phyloP scores from a whole-genome alignment of 1,140 invertebrate genomes.

The Microvelia longipes region DNA sequence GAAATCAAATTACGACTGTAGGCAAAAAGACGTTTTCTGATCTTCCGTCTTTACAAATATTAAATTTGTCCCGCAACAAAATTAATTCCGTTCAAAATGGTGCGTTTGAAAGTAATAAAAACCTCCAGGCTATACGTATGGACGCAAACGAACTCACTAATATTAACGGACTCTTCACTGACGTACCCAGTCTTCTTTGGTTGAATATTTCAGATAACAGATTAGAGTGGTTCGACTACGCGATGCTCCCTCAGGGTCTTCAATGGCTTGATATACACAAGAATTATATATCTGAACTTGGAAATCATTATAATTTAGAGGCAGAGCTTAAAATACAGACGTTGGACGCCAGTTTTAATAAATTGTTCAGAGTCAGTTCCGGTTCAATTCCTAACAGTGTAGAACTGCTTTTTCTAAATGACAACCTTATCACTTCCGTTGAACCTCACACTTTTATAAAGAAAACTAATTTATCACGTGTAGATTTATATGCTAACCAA shows the following conservation, averaged over 20 bases:
- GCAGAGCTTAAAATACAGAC: slow-evolving; percentile 53
- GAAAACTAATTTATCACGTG: slow-evolving; percentile 63
- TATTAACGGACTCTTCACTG: slow-evolving; percentile 68
- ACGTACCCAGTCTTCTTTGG: slow-evolving; percentile 67
- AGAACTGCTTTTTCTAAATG: slow-evolving; percentile 62
- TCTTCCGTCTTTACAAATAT: slow-evolving; percentile 63
- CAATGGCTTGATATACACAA: slow-evolving; percentile 82
- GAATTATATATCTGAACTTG: slow-evolving; percentile 67
- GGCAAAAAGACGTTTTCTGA: slow-evolving; percentile 64
- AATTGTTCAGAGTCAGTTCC: slow-evolving; percentile 50
- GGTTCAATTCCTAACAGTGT: slow-evolving; percentile 57
- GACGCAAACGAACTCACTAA: slow-evolving; percentile 72
- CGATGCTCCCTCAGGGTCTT: slow-evolving; percentile 59
- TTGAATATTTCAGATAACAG: slow-evolving; percentile 83
- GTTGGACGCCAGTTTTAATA: slow-evolving; percentile 68
- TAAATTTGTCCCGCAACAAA: slow-evolving; percentile 76
- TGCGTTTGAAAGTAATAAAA: slow-evolving; percentile 60
- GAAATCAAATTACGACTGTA: slow-evolving; percentile 75
- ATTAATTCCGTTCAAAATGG: slow-evolving; percentile 63
- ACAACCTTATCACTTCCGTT: slow-evolving; percentile 62
- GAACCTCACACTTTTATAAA: slow-evolving; percentile 68
- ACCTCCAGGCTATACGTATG: slow-evolving; percentile 68
- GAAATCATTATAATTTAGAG: slow-evolving; percentile 52
- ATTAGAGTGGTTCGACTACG: slow-evolving; percentile 79
- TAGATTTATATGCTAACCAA: slow-evolving; percentile 73